Conservation (phyloP, 2,888 invertebrate species). For the Escarpia spicata region DNA sequence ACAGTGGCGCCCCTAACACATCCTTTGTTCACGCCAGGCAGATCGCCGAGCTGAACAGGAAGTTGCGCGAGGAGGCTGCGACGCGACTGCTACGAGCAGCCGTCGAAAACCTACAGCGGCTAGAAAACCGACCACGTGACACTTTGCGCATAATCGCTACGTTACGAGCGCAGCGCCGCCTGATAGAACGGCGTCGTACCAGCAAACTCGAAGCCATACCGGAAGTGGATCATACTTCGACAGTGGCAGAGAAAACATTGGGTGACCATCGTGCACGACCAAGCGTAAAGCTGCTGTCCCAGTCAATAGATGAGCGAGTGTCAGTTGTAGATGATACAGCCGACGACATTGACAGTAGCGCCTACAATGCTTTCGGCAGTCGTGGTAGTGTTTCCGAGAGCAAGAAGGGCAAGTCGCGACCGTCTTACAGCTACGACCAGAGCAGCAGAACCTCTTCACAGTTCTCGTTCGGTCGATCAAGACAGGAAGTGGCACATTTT, state of each 20-base stretch:
- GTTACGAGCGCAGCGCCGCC: not conserved
- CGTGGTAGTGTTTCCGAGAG: not conserved
- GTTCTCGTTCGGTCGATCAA: not conserved
- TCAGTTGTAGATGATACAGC: not conserved
- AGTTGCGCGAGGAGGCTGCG: not conserved
- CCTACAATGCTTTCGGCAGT: not conserved
- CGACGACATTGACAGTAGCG: not conserved
- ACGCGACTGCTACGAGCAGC: conserved; percentile 2
- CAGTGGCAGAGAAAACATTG: not conserved
- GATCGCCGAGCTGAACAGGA: not conserved
- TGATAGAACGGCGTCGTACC: not conserved
- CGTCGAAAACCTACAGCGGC: conserved; percentile 6
- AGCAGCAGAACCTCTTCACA: not conserved
- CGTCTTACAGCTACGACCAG: not conserved
- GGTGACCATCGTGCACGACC: not conserved
- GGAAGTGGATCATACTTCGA: not conserved
- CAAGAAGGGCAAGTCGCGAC: not conserved
- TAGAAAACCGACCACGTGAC: not conserved
- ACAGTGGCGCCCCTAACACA: not conserved
- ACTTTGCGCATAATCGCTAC: not conserved
- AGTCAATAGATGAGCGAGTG: not conserved
- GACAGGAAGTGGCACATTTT: not conserved
- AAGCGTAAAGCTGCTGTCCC: not conserved
- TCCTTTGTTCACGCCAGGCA: not conserved
- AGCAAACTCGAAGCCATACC: not conserved